These are phyloP conservation scores for Myanophis thanlyinensis DNA, from an alignment of 2,113 vertebrate species.

Conservation along the genomic window DNA sequence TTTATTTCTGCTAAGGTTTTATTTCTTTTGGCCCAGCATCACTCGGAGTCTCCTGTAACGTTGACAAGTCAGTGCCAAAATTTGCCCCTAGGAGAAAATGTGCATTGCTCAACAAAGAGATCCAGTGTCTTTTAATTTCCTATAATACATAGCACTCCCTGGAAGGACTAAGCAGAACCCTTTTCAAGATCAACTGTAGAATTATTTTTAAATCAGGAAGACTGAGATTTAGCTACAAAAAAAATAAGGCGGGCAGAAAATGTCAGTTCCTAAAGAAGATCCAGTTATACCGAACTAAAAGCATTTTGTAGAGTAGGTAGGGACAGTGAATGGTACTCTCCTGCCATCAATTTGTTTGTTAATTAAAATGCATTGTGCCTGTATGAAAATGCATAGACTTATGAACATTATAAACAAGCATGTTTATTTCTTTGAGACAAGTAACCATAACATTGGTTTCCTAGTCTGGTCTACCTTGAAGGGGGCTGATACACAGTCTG, in stretches of 20 bases:
- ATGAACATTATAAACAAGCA: not conserved
- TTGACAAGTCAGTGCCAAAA: conserved; percentile 5
- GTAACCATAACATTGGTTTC: not conserved
- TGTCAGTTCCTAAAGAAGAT: not conserved
- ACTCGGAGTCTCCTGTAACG: conserved; percentile 14
- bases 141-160: not conserved
- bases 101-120: conserved; percentile 4
- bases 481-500: not conserved
- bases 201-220: not conserved
- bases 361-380: not conserved
- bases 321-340: not conserved
- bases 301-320: not conserved
- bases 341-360: not conserved
- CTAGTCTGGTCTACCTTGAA: not conserved
- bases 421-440: not conserved
- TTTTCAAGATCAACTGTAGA: not conserved
- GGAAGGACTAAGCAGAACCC: not conserved
- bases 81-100: conserved; percentile 6
- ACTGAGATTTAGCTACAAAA: not conserved
- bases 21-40: not conserved
- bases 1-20: conserved; percentile 21
- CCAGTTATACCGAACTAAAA: not conserved
- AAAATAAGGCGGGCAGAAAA: not conserved
- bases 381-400: not conserved
- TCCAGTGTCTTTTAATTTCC: not conserved